Conservation (phyloP, 2,797 vertebrate species). For the Amblyopsis hoosieri region DNA sequence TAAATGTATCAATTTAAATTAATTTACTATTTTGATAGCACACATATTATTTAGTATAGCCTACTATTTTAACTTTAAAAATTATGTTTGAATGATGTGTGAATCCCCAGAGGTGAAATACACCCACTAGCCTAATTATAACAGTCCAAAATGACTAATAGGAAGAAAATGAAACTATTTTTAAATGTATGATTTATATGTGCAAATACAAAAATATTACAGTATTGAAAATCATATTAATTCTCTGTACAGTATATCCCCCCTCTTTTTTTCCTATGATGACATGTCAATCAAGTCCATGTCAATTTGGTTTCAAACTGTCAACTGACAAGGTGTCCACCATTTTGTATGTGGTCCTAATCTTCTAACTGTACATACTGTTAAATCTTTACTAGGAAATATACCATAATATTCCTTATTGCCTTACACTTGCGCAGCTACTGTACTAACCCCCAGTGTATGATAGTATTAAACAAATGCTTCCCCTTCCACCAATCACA, state of each 20-base stretch:
- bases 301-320: background rate
- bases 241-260: background rate
- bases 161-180: background rate
- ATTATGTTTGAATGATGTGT: too few relatives aligned
- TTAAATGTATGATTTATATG: background rate
- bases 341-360: conserved; percentile 4
- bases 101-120: too few relatives aligned
- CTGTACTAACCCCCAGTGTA: conserved; percentile 72
- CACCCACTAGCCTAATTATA: background rate
- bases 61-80: too few relatives aligned
- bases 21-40: too few relatives aligned
- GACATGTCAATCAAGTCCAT: conserved; percentile 25
- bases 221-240: background rate
- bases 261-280: conserved; percentile 24
- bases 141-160: background rate
- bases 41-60: too few relatives aligned
- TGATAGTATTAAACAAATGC: conserved; percentile 78
- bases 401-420: conserved; percentile 24
- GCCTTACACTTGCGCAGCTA: conserved; percentile 22
- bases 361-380: conserved; percentile 26
- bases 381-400: conserved; percentile 13
- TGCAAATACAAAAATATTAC: background rate
- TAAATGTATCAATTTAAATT: too few relatives aligned
- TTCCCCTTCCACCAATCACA: conserved; percentile 76
- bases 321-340: conserved; percentile 13